Base-by-base conservation (phyloP, 2,888 invertebrate species). In the Ethmia dodecea region DNA sequence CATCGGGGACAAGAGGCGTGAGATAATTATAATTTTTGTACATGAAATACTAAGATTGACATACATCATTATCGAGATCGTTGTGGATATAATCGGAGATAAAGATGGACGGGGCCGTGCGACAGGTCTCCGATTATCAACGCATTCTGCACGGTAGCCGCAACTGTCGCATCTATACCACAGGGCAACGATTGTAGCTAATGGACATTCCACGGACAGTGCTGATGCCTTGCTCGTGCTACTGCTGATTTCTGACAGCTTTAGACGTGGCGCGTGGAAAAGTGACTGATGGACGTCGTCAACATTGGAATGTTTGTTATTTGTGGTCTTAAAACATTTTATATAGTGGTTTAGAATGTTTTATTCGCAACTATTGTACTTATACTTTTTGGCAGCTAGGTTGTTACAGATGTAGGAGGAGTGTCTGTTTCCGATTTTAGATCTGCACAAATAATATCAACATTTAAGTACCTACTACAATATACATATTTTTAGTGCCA, bases 71-170 rank as follows among this genome's bases (percentile, higher is more conserved):
- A 55, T 61, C 60, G 59, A 61, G 60, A 62, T 61, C 49, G 55
- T 59, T 56, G 69, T 60, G 60, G 59, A 11, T 26, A 12, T 48
- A 58, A 59, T 56, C 50, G 11, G 52, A 60, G 55, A 47, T 48
- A 51, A 58, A 57, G 58, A 55, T 40, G 49, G 47, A 45, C 43
- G 58, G 54, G 76, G 72, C 76, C 83, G 83, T 83, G 84, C 77
- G 83, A 86, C 83, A 79, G 78, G 81, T 81, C 75, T 45, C 68
- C 68, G 71, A 83, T 83, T 84, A 72, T 77, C 65, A 55, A 78
- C 84, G 83, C 80, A 78, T 86, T 81, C 69, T 74, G 71, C 73
- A 73, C 73, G 77, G 70, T 70, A 61, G 45, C 47, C 52, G 44
- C 42, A 40, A 35, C 44, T 52, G 26, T 59, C 64, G 62, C 64